A percentile compares a stretch with the other conserved stretches of the same genome.
Evolutionary conservation across 2,888 invertebrate species (phyloP).

Genomic region (Oscheius myriophilus): DNA sequence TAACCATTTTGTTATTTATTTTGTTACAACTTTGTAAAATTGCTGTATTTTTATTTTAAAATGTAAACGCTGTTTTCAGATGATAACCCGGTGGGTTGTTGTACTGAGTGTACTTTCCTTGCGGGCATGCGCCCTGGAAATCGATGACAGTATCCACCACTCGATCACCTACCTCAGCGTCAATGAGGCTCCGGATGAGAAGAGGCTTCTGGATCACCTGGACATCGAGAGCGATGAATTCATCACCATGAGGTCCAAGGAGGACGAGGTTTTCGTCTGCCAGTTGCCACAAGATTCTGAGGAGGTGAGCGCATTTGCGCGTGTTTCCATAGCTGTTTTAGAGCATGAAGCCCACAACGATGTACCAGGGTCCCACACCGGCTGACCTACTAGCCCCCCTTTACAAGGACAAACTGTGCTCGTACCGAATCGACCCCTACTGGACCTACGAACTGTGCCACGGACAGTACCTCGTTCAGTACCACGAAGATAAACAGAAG

Average conservation of each 20-base stretch:
- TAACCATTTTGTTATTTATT: too few relatives aligned
- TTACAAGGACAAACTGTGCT: slow-evolving; percentile 53
- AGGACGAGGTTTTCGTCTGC: slow-evolving; percentile 42
- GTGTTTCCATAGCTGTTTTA: slow-evolving; percentile 3
- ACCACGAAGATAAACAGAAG: slow-evolving; percentile 90
- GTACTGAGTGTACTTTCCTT: neutral
- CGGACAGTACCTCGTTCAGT: slow-evolving; percentile 83
- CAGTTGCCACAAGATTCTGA: slow-evolving; percentile 33
- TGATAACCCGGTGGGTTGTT: slow-evolving; percentile 6
- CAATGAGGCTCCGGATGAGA: slow-evolving; percentile 2
- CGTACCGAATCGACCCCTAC: slow-evolving; percentile 72
- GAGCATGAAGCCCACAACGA: slow-evolving; percentile 24
- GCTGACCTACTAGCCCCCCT: slow-evolving; percentile 19
- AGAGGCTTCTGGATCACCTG: slow-evolving; percentile 11
- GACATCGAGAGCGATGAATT: slow-evolving; percentile 23
- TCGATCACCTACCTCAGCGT: slow-evolving; percentile 39
- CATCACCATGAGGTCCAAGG: slow-evolving; percentile 19
- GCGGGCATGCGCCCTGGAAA: slow-evolving; percentile 10
- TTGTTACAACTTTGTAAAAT: too few relatives aligned
- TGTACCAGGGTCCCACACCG: slow-evolving; percentile 6
- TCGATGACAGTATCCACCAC: slow-evolving; percentile 49
- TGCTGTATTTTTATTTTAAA: too few relatives aligned
- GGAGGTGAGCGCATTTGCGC: slow-evolving; percentile 22
- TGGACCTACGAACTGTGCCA: slow-evolving; percentile 67
- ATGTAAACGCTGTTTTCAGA: neutral